Evolutionary conservation across 2,888 invertebrate genomes (phyloP).

Genomic region (Polydesmus complanatus): DNA sequence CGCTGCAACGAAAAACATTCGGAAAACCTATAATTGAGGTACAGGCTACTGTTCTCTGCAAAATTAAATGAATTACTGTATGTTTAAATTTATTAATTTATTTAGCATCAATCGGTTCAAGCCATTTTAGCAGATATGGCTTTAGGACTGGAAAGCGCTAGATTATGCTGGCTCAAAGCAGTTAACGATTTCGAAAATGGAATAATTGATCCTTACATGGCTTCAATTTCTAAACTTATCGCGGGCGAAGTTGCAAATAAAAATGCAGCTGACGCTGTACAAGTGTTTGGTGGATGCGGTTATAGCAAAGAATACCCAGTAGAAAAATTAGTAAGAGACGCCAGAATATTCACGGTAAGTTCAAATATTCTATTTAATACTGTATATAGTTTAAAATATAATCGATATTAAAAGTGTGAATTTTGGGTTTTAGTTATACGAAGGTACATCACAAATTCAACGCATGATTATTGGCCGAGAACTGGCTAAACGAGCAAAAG

Average conservation of each 20-base stretch:
- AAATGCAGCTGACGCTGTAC: slow-evolving; percentile 38
- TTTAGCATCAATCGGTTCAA: slow-evolving; percentile 36
- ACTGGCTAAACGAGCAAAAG: too few species aligned
- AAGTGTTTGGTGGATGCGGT: slow-evolving; percentile 35
- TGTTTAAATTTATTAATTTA: neutral
- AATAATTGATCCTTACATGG: slow-evolving; percentile 34
- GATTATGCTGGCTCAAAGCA: slow-evolving; percentile 33
- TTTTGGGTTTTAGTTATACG: too few species aligned
- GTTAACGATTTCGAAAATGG: slow-evolving; percentile 36
- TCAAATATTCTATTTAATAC: too few species aligned
- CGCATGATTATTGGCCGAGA: too few species aligned
- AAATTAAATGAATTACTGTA: neutral
- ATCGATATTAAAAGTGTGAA: too few species aligned
- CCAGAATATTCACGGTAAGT: slow-evolving; percentile 36
- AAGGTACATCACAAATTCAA: too few species aligned
- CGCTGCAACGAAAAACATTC: slow-evolving; percentile 85
- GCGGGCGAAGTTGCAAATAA: slow-evolving; percentile 39
- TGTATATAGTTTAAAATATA: too few species aligned
- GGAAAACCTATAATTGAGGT: slow-evolving; percentile 47
- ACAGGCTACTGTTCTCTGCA: neutral
- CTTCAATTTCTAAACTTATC: slow-evolving; percentile 38
- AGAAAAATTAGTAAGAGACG: slow-evolving; percentile 43
- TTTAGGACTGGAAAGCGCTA: slow-evolving; percentile 29
- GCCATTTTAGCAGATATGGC: slow-evolving; percentile 40
- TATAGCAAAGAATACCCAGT: slow-evolving; percentile 42